A percentile compares a stretch with the other conserved stretches of the same genome.
Conservation (phyloP, 2,888 invertebrate genomes). For the Melipona beecheii region DNA sequence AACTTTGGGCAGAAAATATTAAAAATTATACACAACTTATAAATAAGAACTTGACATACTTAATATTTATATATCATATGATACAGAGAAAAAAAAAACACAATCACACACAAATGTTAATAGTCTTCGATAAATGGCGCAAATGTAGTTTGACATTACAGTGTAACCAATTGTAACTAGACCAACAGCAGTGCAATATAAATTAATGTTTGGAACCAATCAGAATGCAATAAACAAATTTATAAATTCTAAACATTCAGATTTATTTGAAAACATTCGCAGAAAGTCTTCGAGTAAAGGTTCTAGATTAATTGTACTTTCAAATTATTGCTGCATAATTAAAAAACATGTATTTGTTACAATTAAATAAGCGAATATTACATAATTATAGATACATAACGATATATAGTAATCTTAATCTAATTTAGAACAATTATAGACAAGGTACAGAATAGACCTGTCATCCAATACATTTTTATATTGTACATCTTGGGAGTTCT, state of each 20-base stretch:
- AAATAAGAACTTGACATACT: conserved; percentile 32
- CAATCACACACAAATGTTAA: conserved; percentile 1
- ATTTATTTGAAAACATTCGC: not conserved
- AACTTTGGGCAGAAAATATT: conserved; percentile 14
- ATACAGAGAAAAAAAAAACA: conserved; percentile 5
- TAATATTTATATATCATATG: conserved; percentile 5
- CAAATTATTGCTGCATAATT: not conserved
- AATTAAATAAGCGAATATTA: not conserved
- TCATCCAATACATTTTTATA: not conserved
- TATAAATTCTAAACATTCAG: not conserved
- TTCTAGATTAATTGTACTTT: not conserved
- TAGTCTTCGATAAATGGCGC: not conserved
- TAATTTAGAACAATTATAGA: not conserved
- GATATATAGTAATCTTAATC: not conserved
- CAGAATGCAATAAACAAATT: not conserved
- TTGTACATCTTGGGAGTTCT: not conserved
- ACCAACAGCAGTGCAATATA: not conserved
- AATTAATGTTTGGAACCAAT: not conserved
- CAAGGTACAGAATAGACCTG: not conserved
- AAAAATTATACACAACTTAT: conserved; percentile 14
- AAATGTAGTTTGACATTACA: not conserved
- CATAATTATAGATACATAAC: not conserved
- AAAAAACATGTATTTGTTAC: not conserved
- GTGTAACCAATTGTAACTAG: not conserved
- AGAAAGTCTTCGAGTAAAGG: not conserved